phyloP scores from a whole-genome alignment of 2,888 invertebrate genomes.

The Perithous albicinctus region DNA sequence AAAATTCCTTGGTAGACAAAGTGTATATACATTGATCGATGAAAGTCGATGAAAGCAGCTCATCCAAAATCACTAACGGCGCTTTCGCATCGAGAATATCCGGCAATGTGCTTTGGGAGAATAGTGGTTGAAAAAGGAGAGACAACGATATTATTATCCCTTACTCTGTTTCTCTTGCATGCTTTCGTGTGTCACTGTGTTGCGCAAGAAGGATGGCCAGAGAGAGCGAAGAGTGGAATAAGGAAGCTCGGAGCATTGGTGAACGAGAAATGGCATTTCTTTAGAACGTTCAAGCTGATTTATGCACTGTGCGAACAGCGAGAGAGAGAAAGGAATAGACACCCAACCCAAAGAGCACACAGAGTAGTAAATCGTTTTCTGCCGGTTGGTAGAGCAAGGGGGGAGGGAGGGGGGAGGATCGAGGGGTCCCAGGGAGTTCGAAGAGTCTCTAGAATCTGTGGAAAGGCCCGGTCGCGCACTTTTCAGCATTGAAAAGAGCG shows the following conservation, averaged over 20 bases:
- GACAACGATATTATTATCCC: constrained; percentile 8
- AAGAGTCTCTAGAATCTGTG: constrained; percentile 32
- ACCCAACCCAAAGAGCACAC: background rate
- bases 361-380: constrained; percentile 32
- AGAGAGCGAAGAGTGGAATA: constrained; percentile 25
- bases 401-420: too few relatives aligned
- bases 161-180: background rate
- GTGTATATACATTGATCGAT: background rate
- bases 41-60: constrained; percentile 42
- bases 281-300: constrained; percentile 61
- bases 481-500: background rate
- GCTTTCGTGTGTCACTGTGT: background rate
- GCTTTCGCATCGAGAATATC: constrained; percentile 43
- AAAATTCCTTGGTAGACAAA: background rate
- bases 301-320: constrained; percentile 46
- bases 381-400: constrained; percentile 3
- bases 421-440: constrained; percentile 8
- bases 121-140: background rate
- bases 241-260: constrained; percentile 1
- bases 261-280: constrained; percentile 61
- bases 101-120: constrained; percentile 9
- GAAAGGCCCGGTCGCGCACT: constrained; percentile 20
- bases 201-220: constrained; percentile 26
- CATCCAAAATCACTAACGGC: constrained; percentile 47
- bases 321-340: too few relatives aligned